These are phyloP conservation scores for Bubo scandiacus DNA, from an alignment of 2,113 vertebrate genomes.

Conservation along the genomic window DNA sequence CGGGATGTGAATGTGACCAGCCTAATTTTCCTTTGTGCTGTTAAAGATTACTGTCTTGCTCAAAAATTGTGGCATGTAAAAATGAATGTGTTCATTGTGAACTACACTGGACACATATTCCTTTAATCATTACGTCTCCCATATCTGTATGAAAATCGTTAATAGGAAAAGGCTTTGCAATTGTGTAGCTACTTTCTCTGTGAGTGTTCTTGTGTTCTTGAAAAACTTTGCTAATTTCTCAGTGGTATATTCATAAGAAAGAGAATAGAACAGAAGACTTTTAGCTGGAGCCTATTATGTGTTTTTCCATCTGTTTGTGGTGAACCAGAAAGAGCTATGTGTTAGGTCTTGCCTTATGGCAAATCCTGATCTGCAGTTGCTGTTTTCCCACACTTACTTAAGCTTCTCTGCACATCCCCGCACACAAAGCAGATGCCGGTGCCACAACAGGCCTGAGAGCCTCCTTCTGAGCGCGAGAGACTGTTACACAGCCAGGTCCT, in stretches of 20 bases:
- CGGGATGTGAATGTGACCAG: neutral
- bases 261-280: slow-evolving; percentile 70
- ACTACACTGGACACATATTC: neutral
- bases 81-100: neutral
- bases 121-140: neutral
- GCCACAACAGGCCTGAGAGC: slow-evolving; percentile 58
- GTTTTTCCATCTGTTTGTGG: slow-evolving; percentile 80
- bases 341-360: slow-evolving; percentile 82
- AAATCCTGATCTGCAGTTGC: slow-evolving; percentile 78
- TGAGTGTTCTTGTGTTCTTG: slow-evolving; percentile 46
- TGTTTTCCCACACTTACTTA: slow-evolving; percentile 83
- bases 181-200: slow-evolving; percentile 56
- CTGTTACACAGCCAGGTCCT: slow-evolving; percentile 56
- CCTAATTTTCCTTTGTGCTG: neutral
- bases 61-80: neutral
- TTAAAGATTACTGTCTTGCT: neutral
- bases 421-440: slow-evolving; percentile 76
- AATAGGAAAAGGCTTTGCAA: slow-evolving; percentile 36
- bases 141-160: slow-evolving; percentile 41
- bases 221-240: slow-evolving; percentile 68
- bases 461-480: slow-evolving; percentile 59
- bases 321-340: slow-evolving; percentile 74
- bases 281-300: slow-evolving; percentile 73
- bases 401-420: slow-evolving; percentile 73
- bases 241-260: slow-evolving; percentile 44